Conservation (phyloP, 2,113 vertebrate genomes). For the Meriones unguiculatus region DNA sequence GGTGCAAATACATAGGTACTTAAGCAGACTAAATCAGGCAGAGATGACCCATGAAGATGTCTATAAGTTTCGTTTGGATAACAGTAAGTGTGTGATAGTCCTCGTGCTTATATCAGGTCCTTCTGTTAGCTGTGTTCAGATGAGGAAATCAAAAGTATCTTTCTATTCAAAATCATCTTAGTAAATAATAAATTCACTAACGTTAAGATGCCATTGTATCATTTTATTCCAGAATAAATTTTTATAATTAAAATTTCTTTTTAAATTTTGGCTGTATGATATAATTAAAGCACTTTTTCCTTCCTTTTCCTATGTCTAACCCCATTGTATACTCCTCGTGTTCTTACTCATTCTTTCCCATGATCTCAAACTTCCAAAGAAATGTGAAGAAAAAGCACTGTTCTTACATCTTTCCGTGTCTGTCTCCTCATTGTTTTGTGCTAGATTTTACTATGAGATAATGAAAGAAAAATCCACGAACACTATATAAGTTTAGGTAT, state of each 20-base stretch:
- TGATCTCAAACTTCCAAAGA: neutral
- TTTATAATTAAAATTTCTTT: neutral
- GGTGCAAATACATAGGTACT: conserved; percentile 16
- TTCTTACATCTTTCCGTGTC: neutral
- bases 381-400: neutral
- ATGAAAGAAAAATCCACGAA: neutral
- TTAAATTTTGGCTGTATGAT: neutral
- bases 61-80: neutral
- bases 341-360: conserved; percentile 22
- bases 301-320: neutral
- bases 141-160: conserved; percentile 31
- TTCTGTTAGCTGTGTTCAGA: conserved; percentile 28
- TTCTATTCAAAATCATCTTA: conserved; percentile 14
- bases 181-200: conserved; percentile 8
- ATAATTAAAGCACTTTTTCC: neutral
- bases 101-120: neutral
- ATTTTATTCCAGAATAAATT: neutral
- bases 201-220: neutral
- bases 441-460: conserved; percentile 2
- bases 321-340: neutral
- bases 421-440: neutral
- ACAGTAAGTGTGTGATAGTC: neutral
- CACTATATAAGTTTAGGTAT: neutral
- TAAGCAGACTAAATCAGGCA: neutral
- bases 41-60: neutral